A percentile compares a stretch with the other conserved stretches of the same genome.
Evolutionary conservation across 2,797 vertebrate genomes (phyloP).

Genomic region (Gobionotothen gibberifrons): DNA sequence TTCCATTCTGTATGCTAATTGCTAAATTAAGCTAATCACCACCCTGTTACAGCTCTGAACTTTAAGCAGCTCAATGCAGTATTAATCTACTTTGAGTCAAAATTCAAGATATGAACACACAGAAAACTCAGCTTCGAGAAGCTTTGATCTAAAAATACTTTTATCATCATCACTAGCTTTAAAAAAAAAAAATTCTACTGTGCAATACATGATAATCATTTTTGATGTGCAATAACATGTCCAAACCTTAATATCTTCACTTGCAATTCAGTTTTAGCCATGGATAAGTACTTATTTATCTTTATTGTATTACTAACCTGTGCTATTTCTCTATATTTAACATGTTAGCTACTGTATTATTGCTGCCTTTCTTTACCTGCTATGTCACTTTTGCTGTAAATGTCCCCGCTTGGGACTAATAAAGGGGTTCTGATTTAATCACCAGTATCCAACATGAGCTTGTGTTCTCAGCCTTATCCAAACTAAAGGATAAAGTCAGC

Average conservation of each 20-base stretch:
- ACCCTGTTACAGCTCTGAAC: background rate
- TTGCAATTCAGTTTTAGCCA: too few relatives aligned
- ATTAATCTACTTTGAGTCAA: background rate
- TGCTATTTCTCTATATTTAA: too few relatives aligned
- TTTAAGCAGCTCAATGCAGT: background rate
- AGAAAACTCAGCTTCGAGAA: background rate
- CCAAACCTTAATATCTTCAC: too few relatives aligned
- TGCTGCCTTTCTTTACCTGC: too few relatives aligned
- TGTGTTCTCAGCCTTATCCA: slow-evolving; percentile 41
- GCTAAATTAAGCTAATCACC: background rate
- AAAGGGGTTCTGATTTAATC: background rate
- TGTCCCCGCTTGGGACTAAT: too few relatives aligned
- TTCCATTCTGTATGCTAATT: background rate
- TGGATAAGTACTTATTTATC: too few relatives aligned
- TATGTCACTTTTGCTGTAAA: too few relatives aligned
- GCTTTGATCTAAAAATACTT: slow-evolving; percentile 20
- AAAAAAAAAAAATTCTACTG: background rate
- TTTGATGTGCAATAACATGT: too few relatives aligned
- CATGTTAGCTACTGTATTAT: too few relatives aligned
- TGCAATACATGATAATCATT: too few relatives aligned
- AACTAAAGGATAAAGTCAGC: slow-evolving; percentile 40
- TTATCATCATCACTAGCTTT: background rate
- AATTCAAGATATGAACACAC: background rate
- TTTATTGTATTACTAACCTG: too few relatives aligned
- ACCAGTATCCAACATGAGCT: slow-evolving; percentile 25